Evolutionary conservation across 2,113 vertebrate genomes (phyloP), one percentile per base, ranked within the genome.

Genomic region (Sturnus vulgaris): DNA sequence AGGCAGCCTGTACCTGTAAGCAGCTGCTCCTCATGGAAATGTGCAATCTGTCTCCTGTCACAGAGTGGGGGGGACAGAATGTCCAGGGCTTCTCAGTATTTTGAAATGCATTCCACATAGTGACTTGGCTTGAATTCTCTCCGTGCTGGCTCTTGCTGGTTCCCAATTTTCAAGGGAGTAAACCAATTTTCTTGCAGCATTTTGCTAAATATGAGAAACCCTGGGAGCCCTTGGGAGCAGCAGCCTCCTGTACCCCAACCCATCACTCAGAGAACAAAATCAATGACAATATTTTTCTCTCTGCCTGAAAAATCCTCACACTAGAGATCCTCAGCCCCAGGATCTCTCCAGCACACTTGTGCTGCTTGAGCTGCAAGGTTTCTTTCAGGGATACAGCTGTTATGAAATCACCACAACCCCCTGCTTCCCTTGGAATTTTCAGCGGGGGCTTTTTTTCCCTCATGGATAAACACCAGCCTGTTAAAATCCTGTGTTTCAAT

Each of bases 111-210:
- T 71, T 75, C 42, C 47, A 12, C 44, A 37, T 46, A 63, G 50
- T 18, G 55, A 18, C 28, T 56, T 82, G 60, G 18, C 56, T 84
- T 5, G 2, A 24, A 13, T 68, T 40, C 24, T 82, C 22, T 24
- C 30, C 0, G 0, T 16, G 53, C 53, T 63, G 75, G 15, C 25
- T 78, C 65, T 46, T 47, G 66, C 88, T 9, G 12, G 5, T 60
- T 52, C 57, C 70, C 52, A 17, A 0, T 66, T 91, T 46, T 28
- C 42, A 53, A 59, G 25, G 37, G 16, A 7, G 3, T 28, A 83
- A 35, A 35, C 37, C 0, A 0, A 40, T 52, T 90, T 76, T 47
- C 56, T 66, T 31, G 27, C 66, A 56, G 52, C 0, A 5, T 50
- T 31, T 31, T 39, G 46, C 8, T 69, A 44, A 28, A 28, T 2